Evolutionary conservation across 2,113 vertebrate species (phyloP), one percentile per base, ranked within the genome.

Genomic region (Burhinus oedicnemus): DNA sequence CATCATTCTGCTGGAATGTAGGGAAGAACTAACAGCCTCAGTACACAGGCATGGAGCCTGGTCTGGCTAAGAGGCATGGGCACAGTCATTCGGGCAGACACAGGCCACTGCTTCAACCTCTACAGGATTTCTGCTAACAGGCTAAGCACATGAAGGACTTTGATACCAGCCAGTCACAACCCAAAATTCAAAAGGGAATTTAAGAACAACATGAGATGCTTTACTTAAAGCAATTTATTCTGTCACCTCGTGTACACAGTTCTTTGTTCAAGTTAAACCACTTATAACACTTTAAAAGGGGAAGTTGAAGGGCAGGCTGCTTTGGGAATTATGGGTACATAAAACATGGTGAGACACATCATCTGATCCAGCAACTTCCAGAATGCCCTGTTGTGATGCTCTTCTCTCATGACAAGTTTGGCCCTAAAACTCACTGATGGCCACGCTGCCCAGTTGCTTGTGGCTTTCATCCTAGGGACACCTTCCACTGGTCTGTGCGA

Each of bases 391-490:
- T 20, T 42, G 29, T 45, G 32, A n/a, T 16, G 29, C 23, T 84
- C 29, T 90, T 82, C 45, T 52, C 29, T 86, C 65, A 36, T 68
- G 32, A 14, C 16, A 34, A n/a, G 32, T 17, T 29, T 78, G 60
- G 51, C 44, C 55, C 65, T 42, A n/a, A 75, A 70, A 57, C n/a
- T 62, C 51, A 21, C 0, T 36, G 44, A 25, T 5, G 29, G 45
- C 69, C 27, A 30, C 0, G 0, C 54, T 69, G 57, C 29, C 32
- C 47, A 45, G 62, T 2, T 83, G 18, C 64, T 75, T 29, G 32
- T 44, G 55, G 45, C 26, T 86, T 62, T 83, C 23, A 12, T 80
- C 38, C 47, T 27, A 36, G 36, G 32, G 81, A 57, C 40, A 71
- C 16, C 29, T 68, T 95, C 64, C 64, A 36, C 29, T 68, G 79